A percentile compares a stretch with the other conserved stretches of the same genome.
Conservation (phyloP, 2,113 vertebrate genomes). For the Phycodurus eques region DNA sequence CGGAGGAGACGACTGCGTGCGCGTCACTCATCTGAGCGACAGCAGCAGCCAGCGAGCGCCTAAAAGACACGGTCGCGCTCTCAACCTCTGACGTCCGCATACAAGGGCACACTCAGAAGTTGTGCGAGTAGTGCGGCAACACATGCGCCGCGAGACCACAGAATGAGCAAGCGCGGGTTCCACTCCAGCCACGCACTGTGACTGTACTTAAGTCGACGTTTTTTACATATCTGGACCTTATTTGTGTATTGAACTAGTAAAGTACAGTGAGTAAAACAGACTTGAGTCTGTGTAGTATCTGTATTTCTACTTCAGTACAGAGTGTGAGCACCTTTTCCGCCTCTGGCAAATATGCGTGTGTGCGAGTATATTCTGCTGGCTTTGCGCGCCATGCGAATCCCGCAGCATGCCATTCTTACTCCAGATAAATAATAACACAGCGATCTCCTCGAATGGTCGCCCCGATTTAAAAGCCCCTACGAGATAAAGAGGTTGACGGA, state of each 20-base stretch:
- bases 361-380: too few species aligned
- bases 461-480: not conserved
- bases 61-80: slow-evolving; percentile 10
- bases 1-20: slow-evolving; percentile 1
- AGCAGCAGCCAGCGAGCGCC: slow-evolving; percentile 13
- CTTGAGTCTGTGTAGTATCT: too few species aligned
- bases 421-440: slow-evolving; percentile 6
- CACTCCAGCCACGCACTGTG: slow-evolving; percentile 4
- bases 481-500: not conserved
- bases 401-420: slow-evolving; percentile 22
- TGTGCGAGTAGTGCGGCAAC: slow-evolving; percentile 28
- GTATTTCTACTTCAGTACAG: too few species aligned
- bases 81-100: slow-evolving; percentile 27
- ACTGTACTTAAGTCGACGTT: too few species aligned
- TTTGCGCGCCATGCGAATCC: too few species aligned
- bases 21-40: slow-evolving; percentile 30
- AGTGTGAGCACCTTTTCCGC: too few species aligned
- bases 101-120: not conserved
- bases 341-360: too few species aligned
- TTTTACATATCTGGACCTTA: too few species aligned
- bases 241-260: too few species aligned
- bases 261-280: too few species aligned
- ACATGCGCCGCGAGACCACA: slow-evolving; percentile 25
- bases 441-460: not conserved
- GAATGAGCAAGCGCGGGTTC: not conserved